Evolutionary conservation across 2,797 vertebrate species (phyloP).

Genomic region (Tympanoctomys barrerae): DNA sequence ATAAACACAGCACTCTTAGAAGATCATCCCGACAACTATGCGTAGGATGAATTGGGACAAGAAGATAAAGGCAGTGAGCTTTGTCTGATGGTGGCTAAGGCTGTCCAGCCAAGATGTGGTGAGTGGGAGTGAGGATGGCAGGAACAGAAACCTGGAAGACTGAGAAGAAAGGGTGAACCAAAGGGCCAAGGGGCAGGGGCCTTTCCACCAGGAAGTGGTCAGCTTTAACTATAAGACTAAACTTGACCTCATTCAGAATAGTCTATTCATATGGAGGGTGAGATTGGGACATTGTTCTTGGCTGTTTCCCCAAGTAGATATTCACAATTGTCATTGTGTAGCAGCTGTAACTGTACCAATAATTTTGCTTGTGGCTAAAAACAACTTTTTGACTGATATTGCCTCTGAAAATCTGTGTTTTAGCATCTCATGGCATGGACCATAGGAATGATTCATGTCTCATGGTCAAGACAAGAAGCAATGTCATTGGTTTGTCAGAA

Average conservation of each 20-base stretch:
- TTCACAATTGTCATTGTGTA: accelerated
- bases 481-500: not conserved
- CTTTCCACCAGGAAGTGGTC: not conserved
- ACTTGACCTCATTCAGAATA: not conserved
- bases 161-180: not conserved
- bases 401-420: not conserved
- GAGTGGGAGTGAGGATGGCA: not conserved
- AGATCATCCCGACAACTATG: not conserved
- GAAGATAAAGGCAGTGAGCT: not conserved
- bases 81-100: accelerated
- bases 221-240: not conserved
- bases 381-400: not conserved
- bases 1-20: not conserved
- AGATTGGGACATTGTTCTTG: not conserved
- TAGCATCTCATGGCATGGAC: not conserved
- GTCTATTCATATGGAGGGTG: not conserved
- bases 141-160: not conserved
- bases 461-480: not conserved
- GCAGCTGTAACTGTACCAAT: accelerated
- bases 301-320: not conserved
- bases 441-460: not conserved
- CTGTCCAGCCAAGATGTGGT: not conserved
- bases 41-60: not conserved
- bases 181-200: not conserved
- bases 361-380: not conserved